Base-by-base conservation (phyloP, 2,888 invertebrate species). In the Drosophila hawaiiensis region DNA sequence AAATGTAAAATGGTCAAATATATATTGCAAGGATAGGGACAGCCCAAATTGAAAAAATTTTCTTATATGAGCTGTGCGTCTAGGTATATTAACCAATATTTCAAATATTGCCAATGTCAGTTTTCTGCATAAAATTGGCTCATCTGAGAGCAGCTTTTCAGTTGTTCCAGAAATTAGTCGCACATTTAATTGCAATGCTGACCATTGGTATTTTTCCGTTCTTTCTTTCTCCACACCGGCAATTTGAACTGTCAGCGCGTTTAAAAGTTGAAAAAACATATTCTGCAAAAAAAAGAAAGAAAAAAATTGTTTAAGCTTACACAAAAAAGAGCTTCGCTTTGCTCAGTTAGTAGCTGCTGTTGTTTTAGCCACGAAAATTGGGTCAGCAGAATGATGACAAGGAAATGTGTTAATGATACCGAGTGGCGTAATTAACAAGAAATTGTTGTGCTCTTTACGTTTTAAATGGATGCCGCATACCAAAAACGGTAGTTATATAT, bases 401-500 rank as follows among this genome's bases (percentile, higher is more conserved):
- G 74, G 75, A 89, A 87, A 91, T 87, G 90, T 87, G 85, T 91
- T 91, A 87, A 87, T 84, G 90, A 77, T 85, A 82, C 72, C 69
- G 68, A 87, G 66, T 74, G 80, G 76, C 76, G 84, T 80, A 85
- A 87, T 85, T 89, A 89, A 71, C 80, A 62, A 72, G 80, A 82
- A 79, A 79, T 61, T 60, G 70, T 78, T 55, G 35, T n/a, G 14
- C 65, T 53, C 43, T 66, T 78, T 55, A 43, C 73, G 68, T 60
- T 75, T 65, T 54, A 63, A 74, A 78, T 78, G 66, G 62, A 39
- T 63, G 60, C 37, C 63, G 67, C 68, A 83, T 68, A 64, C 68
- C 75, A 60, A 68, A 80, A 76, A 71, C 41, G 55, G 37, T 14
- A 28, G 12, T 56, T 35, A n/a, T n/a, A 41, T 52, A 22, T n/a